Evolutionary conservation across 2,113 vertebrate species (phyloP).

Genomic region (Chaetops frenatus): DNA sequence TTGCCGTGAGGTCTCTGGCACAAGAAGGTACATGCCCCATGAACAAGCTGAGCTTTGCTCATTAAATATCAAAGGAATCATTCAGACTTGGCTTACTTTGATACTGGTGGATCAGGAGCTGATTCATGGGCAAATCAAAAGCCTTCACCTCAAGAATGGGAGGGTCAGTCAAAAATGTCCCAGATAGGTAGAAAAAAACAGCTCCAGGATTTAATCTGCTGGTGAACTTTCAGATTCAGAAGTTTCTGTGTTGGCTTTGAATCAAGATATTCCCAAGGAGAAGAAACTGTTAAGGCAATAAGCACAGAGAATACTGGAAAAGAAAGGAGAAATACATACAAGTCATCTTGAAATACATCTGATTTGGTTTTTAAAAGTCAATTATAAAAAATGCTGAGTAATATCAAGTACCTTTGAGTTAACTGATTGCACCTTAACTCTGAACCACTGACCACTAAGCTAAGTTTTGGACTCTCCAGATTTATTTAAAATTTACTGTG

Average conservation of each 20-base stretch:
- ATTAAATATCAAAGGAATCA: neutral
- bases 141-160: neutral
- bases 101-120: neutral
- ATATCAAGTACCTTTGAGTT: neutral
- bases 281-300: neutral
- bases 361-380: neutral
- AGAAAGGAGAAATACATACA: neutral
- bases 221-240: neutral
- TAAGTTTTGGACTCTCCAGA: neutral
- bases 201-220: neutral
- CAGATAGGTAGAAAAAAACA: neutral
- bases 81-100: neutral
- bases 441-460: neutral
- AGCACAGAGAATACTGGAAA: neutral
- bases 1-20: neutral
- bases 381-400: neutral
- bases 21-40: accelerated
- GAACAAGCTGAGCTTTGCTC: neutral
- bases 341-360: neutral
- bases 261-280: neutral
- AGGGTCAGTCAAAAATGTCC: neutral
- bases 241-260: neutral
- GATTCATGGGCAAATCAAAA: neutral
- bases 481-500: neutral
- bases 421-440: neutral